These are phyloP conservation scores for Platycnemis pennipes DNA, from an alignment of 2,888 invertebrate species.

Conservation along the genomic window DNA sequence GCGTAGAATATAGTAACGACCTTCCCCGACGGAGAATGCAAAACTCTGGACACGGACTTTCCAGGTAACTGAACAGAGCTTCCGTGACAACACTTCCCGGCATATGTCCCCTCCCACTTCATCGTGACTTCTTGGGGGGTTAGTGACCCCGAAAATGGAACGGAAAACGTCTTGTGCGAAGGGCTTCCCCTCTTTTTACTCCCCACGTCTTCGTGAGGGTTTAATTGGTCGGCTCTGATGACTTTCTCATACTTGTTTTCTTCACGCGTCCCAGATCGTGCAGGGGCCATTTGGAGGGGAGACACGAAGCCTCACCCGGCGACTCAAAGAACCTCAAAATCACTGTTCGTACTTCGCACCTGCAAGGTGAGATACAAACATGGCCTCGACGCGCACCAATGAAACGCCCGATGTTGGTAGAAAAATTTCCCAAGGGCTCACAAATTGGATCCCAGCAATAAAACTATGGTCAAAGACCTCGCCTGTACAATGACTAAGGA, in stretches of 20 bases:
- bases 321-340: not conserved
- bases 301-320: not conserved
- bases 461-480: not conserved
- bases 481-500: not conserved
- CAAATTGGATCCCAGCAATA: not conserved
- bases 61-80: slow-evolving; percentile 12
- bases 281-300: not conserved
- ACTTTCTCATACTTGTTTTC: not conserved
- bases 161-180: not conserved
- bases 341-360: not conserved
- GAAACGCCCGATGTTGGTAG: no score
- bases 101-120: not conserved
- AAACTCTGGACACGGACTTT: not conserved
- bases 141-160: not conserved
- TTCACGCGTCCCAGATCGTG: not conserved
- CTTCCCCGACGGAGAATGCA: not conserved
- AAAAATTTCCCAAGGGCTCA: no score
- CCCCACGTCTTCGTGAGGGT: not conserved
- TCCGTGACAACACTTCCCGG: not conserved
- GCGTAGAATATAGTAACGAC: no score
- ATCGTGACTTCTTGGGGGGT: not conserved
- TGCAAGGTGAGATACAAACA: not conserved
- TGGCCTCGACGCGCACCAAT: not conserved
- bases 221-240: slow-evolving; percentile 1
- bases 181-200: not conserved